Evolutionary conservation across 35 echinoderm and acorn worm species (phyloP), one percentile per base, ranked within the genome.

Genomic region (Acanthaster planci): DNA sequence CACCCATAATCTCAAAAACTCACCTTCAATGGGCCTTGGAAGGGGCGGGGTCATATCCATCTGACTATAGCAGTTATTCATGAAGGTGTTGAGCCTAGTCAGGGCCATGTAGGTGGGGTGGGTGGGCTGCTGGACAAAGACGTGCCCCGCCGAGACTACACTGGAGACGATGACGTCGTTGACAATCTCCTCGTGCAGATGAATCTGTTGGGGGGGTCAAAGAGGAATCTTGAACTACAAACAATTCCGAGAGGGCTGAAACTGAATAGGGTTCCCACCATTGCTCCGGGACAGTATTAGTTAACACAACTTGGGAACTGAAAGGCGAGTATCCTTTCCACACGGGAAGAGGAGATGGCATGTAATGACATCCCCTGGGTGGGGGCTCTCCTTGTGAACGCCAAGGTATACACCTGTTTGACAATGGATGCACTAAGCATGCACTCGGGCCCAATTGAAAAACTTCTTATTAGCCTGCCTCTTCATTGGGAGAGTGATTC

Each of bases 111-210:
- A 99, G 16, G 96, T 89, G 17, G 90, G 91, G 29, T 99, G 96
- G 3, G 80, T 68, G 4, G 96, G 96, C 47, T 99, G 96, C 79
- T 99, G 96, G 26, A 99, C 55, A 38, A 99, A 99, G 30, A 99
- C 85, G 79, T 99, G 96, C 15, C 92, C 92, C 37, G 88, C 92
- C 2, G 88, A 92, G 3, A 94, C 87, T 7, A 99, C 92, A 40
- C 92, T 99, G 7, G 92, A 94, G 36, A 98, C 84, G 7, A 88
- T 77, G n/a, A 94, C 86, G 34, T 84, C 82, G 60, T 89, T 94
- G 52, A 93, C 52, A 2, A 60, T 84, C 38, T 94, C 96, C 31
- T 94, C 92, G 72, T 84, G 89, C 19, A 98, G 89, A 34, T 90
- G 91, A 8, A 99, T 77, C 96, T 99, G 78, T 31, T 38, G 67